Conservation (phyloP, 2,888 invertebrate genomes). For the Tillus elongatus region DNA sequence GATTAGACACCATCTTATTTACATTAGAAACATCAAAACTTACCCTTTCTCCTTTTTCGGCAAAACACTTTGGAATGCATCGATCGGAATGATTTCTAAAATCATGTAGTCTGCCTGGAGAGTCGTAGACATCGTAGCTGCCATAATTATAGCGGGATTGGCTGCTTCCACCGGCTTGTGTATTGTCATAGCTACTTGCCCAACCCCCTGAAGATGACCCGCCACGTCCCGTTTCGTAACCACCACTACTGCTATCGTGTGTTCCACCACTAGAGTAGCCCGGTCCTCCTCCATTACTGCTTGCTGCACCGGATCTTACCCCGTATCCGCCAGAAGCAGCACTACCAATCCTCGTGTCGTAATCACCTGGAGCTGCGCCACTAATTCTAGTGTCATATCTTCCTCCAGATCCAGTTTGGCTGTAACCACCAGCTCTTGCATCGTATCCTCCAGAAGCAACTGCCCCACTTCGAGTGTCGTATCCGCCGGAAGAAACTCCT, state of each 20-base stretch:
- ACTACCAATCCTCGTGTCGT: background rate
- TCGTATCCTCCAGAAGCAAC: too few relatives aligned
- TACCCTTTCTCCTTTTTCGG: constrained; percentile 77
- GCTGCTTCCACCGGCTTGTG: background rate
- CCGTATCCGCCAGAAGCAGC: background rate
- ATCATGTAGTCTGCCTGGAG: constrained; percentile 36
- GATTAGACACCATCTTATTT: too few relatives aligned
- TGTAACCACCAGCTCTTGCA: too few relatives aligned
- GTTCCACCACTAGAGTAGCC: background rate
- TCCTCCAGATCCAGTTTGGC: too few relatives aligned
- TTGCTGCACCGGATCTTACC: too few relatives aligned
- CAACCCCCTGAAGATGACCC: background rate
- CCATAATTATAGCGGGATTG: constrained; percentile 32
- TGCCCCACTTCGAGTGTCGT: background rate
- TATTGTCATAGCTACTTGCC: background rate
- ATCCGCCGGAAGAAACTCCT: background rate
- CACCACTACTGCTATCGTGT: background rate
- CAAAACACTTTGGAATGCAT: constrained; percentile 79
- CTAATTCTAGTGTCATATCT: too few relatives aligned
- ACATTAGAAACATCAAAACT: constrained; percentile 22
- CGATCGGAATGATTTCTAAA: constrained; percentile 52
- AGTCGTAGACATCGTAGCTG: constrained; percentile 44
- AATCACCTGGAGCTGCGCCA: background rate
- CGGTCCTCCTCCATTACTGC: too few relatives aligned
- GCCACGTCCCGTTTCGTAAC: constrained; percentile 4